Base-by-base conservation (phyloP, 2,113 vertebrate species). In the Coturnix japonica region DNA sequence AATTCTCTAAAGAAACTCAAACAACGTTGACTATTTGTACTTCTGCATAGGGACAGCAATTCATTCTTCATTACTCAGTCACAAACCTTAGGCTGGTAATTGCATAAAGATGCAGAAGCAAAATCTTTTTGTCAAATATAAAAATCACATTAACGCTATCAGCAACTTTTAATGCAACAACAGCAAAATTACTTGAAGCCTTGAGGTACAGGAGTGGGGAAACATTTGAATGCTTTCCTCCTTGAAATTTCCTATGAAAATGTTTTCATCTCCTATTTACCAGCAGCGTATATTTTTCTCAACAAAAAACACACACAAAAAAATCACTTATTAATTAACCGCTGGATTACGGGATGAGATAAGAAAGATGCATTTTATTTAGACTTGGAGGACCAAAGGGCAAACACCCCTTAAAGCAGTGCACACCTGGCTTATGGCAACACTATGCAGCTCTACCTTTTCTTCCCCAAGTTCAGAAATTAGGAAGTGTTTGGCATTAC, bases 221-320 rank as follows among this genome's bases (percentile, higher is more conserved):
- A 85, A 70, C 47, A 64, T 39, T 30, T 43, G 5, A 60, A 43
- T 49, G 18, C 2, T 63, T 94, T 81, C 44, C 41, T 18, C 70
- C 54, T n/a, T 47, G 13, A 39, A 65, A 87, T 63, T 74, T 70
- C 56, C 11, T 6, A 6, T n/a, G 20, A 85, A 79, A 90, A 67
- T 20, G 1, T 10, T 87, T 89, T 66, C 1, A 54, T 30, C 57
- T 76, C n/a, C 37, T 43, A 9, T 43, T 87, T 73, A 63, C 11
- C 5, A 16, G 65, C 1, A 60, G 23, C 3, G 0, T 0, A 23
- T 41, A 25, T 46, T 18, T 7, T 0, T 4, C 5, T 11, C 12
- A 17, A 14, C 3, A 13, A 80, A 72, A 87, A 53, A 53, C 25
- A 53, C 25, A 51, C 51, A 28, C 14, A 53, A 11, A 85, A 87